Conservation (phyloP, 2,888 invertebrate genomes). For the Macrosiphum euphorbiae region DNA sequence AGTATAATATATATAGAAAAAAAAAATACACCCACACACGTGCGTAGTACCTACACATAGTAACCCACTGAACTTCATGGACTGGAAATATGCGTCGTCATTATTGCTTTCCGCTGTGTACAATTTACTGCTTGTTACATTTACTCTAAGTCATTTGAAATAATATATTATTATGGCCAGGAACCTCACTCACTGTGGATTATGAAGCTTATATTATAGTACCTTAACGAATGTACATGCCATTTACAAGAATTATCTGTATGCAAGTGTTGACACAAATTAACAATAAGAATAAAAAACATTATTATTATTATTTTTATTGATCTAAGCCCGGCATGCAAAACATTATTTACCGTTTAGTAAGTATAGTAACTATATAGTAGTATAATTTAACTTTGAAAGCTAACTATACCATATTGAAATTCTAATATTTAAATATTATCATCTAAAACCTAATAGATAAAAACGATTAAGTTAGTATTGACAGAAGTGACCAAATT, state of each 20-base stretch:
- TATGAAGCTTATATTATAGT: neutral
- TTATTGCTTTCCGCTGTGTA: constrained; percentile 5
- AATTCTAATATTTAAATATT: neutral
- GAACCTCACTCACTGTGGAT: neutral
- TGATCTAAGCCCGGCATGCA: too few relatives aligned
- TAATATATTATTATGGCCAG: neutral
- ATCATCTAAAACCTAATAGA: neutral
- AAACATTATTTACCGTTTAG: neutral
- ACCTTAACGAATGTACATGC: neutral
- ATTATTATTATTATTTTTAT: too few relatives aligned
- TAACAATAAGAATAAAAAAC: neutral
- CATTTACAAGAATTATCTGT: neutral
- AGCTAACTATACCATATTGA: neutral
- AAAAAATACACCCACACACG: neutral
- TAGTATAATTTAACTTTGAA: neutral
- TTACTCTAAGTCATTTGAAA: neutral
- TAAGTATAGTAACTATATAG: neutral
- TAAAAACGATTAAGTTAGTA: neutral
- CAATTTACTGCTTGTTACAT: constrained; percentile 13
- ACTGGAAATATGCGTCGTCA: constrained; percentile 42
- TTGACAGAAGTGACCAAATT: neutral
- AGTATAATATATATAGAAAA: constrained; percentile 18
- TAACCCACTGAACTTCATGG: constrained; percentile 29
- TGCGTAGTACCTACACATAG: neutral
- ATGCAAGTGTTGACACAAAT: neutral